Evolutionary conservation across 2,113 vertebrate species (phyloP), one percentile per base, ranked within the genome.

Genomic region (Cacatua alba): DNA sequence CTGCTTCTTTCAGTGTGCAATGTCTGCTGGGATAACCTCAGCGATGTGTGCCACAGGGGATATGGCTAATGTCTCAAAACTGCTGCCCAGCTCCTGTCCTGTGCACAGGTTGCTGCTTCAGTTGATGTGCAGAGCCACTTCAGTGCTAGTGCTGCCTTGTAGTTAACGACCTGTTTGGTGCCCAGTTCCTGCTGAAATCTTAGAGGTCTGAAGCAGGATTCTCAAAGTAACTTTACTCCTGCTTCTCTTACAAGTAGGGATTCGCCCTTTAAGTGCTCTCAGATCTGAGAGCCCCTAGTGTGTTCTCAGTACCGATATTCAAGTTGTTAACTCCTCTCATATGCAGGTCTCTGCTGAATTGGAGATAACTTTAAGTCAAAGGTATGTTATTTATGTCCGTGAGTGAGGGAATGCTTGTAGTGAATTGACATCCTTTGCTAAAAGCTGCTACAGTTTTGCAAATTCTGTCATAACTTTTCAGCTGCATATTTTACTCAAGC

Each of bases 1-100:
- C 46, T 26, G 39, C 55, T 41, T 20, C 72, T 69, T 65, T 67
- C 28, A 18, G 0, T 19, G 31, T 33, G 31, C 24, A 4, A 2
- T 33, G 48, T 35, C 65, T 82, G 28, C 76, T 67, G 71, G 35
- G 37, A 21, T 20, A 51, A 68, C 35, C 46, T 51, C 29, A 52
- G 17, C 44, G 23, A 25, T 33, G 59, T 16, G 2, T 29, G 2
- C 33, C 0, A 0, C 0, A 3, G 65, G 52, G 25, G 59, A 43
- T 31, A 44, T 0, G 2, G 39, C 13, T 33, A 17, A 12, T 0
- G 0, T 23, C 65, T 52, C 25, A 26, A 2, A 52, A 43, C 13
- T 35, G 51, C 55, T 41, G 53, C 55, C 46, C 21, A 23, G 65
- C 49, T 64, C 37, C 39, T 0, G 1, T 60, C 48, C 41, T 3